Evolutionary conservation across 1,140 invertebrate species (phyloP).

Genomic region (Orchestia grillus): DNA sequence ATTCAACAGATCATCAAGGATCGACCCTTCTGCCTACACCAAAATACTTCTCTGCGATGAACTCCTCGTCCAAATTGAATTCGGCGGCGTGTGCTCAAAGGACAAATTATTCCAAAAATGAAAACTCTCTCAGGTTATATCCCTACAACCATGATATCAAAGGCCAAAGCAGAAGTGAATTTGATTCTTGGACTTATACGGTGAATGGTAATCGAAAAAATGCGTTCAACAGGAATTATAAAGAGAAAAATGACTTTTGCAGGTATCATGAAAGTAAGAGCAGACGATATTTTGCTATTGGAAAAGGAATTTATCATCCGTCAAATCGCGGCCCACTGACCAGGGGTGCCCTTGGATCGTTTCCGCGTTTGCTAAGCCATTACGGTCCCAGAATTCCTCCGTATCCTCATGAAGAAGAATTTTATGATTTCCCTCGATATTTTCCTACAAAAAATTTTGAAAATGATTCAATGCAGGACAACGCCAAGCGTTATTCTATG

Average conservation of each 20-base stretch:
- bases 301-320: background rate
- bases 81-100: background rate
- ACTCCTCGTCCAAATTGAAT: background rate
- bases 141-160: background rate
- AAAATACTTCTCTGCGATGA: background rate
- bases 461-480: background rate
- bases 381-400: background rate
- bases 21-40: constrained; percentile 27
- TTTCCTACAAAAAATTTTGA: background rate
- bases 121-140: background rate
- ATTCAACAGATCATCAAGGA: background rate
- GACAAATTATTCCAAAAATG: background rate
- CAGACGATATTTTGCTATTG: constrained; percentile 5
- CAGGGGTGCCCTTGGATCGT: background rate
- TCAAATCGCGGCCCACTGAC: background rate
- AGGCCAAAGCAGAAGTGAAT: background rate
- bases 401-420: constrained; percentile 2
- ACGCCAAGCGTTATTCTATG: background rate
- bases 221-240: background rate
- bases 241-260: background rate
- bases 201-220: background rate
- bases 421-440: constrained; percentile 7
- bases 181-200: background rate
- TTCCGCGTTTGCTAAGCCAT: constrained; percentile 14
- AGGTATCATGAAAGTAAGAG: background rate